Conservation (phyloP, 2,888 invertebrate genomes). For the Drepana falcataria region DNA sequence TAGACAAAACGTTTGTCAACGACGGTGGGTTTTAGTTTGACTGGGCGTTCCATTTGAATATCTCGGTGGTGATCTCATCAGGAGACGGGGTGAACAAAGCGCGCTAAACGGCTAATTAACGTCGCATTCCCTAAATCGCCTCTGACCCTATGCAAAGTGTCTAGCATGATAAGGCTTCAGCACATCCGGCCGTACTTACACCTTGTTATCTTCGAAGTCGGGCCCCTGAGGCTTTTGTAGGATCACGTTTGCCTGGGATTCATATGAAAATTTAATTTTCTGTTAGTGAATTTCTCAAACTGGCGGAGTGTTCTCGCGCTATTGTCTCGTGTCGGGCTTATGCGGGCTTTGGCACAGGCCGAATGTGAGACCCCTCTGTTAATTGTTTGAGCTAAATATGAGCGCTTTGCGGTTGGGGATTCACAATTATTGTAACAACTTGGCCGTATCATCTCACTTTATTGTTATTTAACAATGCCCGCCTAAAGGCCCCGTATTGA, state of each 20-base stretch:
- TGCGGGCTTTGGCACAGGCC: conserved; percentile 46
- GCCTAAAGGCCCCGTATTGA: conserved; percentile 36
- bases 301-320: conserved; percentile 59
- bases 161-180: conserved; percentile 55
- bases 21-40: conserved; percentile 35
- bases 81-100: conserved; percentile 45
- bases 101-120: conserved; percentile 64
- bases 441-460: conserved; percentile 53
- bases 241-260: conserved; percentile 61
- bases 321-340: conserved; percentile 66
- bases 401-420: conserved; percentile 59
- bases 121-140: conserved; percentile 57
- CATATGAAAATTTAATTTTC: conserved; percentile 75
- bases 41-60: conserved; percentile 60
- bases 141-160: conserved; percentile 62
- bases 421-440: conserved; percentile 67
- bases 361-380: conserved; percentile 59
- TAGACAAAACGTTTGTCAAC: conserved; percentile 52
- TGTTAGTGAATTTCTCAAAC: conserved; percentile 67
- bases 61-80: conserved; percentile 56
- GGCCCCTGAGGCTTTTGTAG: conserved; percentile 62
- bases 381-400: conserved; percentile 71
- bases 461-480: conserved; percentile 55
- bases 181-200: conserved; percentile 58
- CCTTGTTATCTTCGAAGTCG: conserved; percentile 63